phyloP scores from a whole-genome alignment of 1,140 invertebrate genomes.

The Listronotus oregonensis region DNA sequence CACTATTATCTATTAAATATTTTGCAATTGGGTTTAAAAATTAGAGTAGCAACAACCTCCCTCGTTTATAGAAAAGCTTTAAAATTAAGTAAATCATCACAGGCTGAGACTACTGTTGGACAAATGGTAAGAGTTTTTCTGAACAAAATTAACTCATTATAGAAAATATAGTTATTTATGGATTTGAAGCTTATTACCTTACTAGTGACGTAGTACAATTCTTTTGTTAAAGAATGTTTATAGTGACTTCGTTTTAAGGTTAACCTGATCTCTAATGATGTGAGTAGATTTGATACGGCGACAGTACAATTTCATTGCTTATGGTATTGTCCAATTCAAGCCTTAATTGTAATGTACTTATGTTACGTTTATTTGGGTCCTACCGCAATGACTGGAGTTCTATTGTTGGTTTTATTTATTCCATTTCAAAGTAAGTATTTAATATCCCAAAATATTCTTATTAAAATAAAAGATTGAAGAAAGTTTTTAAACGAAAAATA shows the following conservation, averaged over 20 bases:
- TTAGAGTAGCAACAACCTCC: constrained; percentile 76
- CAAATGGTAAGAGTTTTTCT: constrained; percentile 78
- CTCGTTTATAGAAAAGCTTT: constrained; percentile 81
- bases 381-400: constrained; percentile 76
- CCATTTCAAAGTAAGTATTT: constrained; percentile 73
- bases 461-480: too few species aligned
- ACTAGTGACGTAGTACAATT: too few species aligned
- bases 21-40: constrained; percentile 76
- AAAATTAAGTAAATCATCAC: constrained; percentile 63
- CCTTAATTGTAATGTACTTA: constrained; percentile 71
- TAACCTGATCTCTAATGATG: constrained; percentile 85
- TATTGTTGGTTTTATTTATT: constrained; percentile 79
- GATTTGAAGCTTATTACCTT: too few species aligned
- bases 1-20: constrained; percentile 78
- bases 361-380: constrained; percentile 75
- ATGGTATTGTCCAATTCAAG: constrained; percentile 76
- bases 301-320: constrained; percentile 69
- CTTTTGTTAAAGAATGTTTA: constrained; percentile 47
- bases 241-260: constrained; percentile 60
- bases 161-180: too few species aligned
- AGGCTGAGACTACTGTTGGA: constrained; percentile 77
- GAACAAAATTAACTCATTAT: too few species aligned
- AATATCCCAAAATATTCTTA: too few species aligned
- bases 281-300: constrained; percentile 70
- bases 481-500: too few species aligned